Base-by-base conservation (phyloP, 2,113 vertebrate genomes). In the Benitochromis conjunctus region DNA sequence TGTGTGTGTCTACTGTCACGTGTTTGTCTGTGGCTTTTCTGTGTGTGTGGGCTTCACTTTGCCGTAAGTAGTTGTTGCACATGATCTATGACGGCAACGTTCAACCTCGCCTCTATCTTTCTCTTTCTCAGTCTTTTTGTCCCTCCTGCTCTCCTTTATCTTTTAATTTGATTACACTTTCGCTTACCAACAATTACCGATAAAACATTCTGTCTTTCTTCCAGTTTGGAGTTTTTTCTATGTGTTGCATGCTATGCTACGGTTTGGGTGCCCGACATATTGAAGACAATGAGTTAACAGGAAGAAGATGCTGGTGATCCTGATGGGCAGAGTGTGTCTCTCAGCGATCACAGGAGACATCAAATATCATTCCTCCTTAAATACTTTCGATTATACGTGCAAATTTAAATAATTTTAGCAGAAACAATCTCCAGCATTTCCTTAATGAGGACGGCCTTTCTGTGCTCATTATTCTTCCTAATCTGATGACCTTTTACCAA, bases 11-110 rank as follows among this genome's bases (percentile, higher is more conserved):
- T 80, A 21, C 14, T 62, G 83, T 82, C 83, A 90, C 82, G 89
- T 92, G 91, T 90, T 83, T 88, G 78, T 79, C 62, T 89, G 90
- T 91, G 91, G 86, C 43, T 92, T 66, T 31, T 79, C 74, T 80
- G 88, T 81, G 83, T 92, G 92, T 91, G 91, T 93, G 91, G 84
- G 85, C 85, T 60, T 87, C 64, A n/a, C 81, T 86, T 60, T 88
- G 76, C 81, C 81, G 46, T 69, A 82, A 86, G 86, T 86, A 79
- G 89, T 87, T 90, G 79, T 89, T 89, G 82, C 82, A 82, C 90
- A 92, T 92, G 83, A 89, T 88, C 85, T 89, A 80, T 82, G 89
- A 91, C 48, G 2, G 66, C 41, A 88, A 53, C 60, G 3, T 13
- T 55, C 56, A 85, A 79, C 79, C 69, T 82, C 53, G 10, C 54